Base-by-base conservation (phyloP, 2,797 vertebrate species). In the Garrulus glandarius region DNA sequence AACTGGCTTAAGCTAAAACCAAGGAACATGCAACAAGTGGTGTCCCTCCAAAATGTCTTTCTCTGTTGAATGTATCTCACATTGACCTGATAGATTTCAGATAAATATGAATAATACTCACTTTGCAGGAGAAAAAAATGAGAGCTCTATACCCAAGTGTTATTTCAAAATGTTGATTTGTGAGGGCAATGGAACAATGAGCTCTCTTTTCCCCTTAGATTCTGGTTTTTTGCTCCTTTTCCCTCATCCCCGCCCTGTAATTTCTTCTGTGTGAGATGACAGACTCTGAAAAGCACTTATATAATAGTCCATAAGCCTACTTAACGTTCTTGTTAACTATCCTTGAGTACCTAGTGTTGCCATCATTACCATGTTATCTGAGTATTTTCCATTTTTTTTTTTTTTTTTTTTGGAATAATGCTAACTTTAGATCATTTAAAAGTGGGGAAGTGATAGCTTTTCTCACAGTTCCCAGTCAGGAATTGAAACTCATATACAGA, bases 101-200 rank as follows among this genome's bases (percentile, higher is more conserved):
- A 46, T 61, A 86, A 78, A 39, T 63, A 59, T 21, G 12, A 61
- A 30, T n/a, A 61, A 41, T 60, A 37, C 11, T 56, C 23, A 30
- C 13, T 78, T 86, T 89, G 20, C n/a, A 55, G 63, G 70, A 55
- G 36, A 23, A 50, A 77, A 77, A 72, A 86, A 81, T 57, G 6
- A 15, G 44, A 76, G 4, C 29, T 61, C 18, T 69, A 4, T 30
- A 78, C 7, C 15, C 20, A 32, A 36, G 8, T 41, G 13, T 59
- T 84, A 67, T 76, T 78, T 92, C 13, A 55, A 61, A 93, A 87
- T 65, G 3, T 69, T 93, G 36, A 22, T 82, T 79, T 79, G 11
- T 34, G 32, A 71, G 12, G 20, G 41, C 36, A 69, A 63, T 61
- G 27, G 13, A 81, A 57, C 21, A 80, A 70, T 24, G 4, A 78